phyloP scores from a whole-genome alignment of 2,113 vertebrate species.

The Himantopus leucocephalus region DNA sequence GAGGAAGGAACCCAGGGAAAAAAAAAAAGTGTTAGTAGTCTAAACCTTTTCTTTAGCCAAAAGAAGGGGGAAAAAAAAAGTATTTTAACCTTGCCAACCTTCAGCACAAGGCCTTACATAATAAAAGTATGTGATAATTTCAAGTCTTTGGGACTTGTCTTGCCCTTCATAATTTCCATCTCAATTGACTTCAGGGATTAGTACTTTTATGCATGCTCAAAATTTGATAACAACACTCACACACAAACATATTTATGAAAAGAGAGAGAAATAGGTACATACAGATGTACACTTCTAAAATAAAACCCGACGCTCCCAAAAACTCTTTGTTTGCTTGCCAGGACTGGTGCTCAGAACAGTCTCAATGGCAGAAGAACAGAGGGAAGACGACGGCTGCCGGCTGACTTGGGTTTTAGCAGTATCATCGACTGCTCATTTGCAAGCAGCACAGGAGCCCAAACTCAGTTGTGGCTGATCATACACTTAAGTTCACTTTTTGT shows the following conservation, averaged over 20 bases:
- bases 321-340: neutral
- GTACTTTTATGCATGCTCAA: neutral
- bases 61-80: neutral
- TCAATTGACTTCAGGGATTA: neutral
- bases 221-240: neutral
- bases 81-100: too few relatives aligned
- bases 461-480: neutral
- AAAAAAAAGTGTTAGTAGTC: neutral
- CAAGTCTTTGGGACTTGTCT: neutral
- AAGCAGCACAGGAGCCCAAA: neutral
- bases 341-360: neutral
- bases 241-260: neutral
- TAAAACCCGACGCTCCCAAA: neutral
- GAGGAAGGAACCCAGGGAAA: neutral
- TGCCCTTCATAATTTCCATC: neutral
- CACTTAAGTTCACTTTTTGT: neutral
- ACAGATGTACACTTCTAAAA: neutral
- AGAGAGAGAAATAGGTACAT: neutral
- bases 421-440: neutral
- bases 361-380: neutral
- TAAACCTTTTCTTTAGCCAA: neutral
- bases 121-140: neutral
- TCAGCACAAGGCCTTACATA: neutral
- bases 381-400: accelerated
- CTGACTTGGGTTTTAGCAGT: neutral